Evolutionary conservation across 1,140 invertebrate species (phyloP), one percentile per base, ranked within the genome.

Genomic region (Watersipora subatra): DNA sequence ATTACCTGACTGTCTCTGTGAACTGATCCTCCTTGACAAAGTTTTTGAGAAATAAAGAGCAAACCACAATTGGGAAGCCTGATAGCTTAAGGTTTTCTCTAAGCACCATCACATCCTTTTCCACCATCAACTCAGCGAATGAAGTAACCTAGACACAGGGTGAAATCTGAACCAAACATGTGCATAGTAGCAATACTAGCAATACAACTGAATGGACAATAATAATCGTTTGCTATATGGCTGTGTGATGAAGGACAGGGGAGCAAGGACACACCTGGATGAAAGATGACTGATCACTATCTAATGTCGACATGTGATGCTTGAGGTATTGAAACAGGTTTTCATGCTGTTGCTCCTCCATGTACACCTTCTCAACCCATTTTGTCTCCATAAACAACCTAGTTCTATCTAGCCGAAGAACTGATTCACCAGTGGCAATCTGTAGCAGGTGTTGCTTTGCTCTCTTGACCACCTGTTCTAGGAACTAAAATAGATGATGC

Each of bases 281-380:
- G 34, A 12, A 46, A n/a, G n/a, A 7, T 12, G 34, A 46, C 7
- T n/a, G 7, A 46, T 46, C 34, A 46, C 7, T 12, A 12, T 46
- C 34, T n/a, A n/a, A n/a, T 46, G 34, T n/a, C n/a, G 34, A 46
- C 34, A 46, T 46, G 34, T 12, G 34, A 46, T 46, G 34, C 7
- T 7, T 46, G 34, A 76, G 65, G 68, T 75, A 75, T 7, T 69
- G 64, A 3, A 63, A 34, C 20, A 75, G 28, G 62, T 66, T 66
- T 25, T 68, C 66, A 68, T 78, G 76, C 26, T 71, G 66, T 65
- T 78, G 75, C 29, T 72, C 57, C 24, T 66, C 24, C 30, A 70
- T 71, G 66, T 78, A 78, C 1, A 68, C 58, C 17, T 68, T 28
- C 3, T 34, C 27, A 3, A 74, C n/a, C 7, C 57, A 19, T 17